Evolutionary conservation across 2,113 vertebrate genomes (phyloP).

Genomic region (Thamnophis sirtalis): DNA sequence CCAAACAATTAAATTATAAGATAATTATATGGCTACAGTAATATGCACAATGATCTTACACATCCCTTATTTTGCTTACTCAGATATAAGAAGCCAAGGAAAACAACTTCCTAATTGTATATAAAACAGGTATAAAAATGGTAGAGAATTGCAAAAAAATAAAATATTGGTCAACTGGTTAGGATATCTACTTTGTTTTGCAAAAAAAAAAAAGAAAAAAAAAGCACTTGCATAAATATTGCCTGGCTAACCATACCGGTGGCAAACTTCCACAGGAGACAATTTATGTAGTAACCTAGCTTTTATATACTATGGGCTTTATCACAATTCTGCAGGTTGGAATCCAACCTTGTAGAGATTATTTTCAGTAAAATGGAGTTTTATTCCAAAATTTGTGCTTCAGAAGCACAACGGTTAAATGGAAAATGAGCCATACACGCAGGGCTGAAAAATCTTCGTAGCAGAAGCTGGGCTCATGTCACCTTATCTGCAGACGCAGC

Average conservation of each 20-base stretch:
- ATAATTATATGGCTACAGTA: not conserved
- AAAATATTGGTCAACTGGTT: conserved; percentile 1
- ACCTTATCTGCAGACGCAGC: conserved; percentile 17
- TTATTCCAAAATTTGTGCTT: conserved; percentile 36
- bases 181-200: not conserved
- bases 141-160: not conserved
- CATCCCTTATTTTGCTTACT: not conserved
- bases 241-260: not conserved
- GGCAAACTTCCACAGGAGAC: conserved; percentile 6
- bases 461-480: conserved; percentile 19
- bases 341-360: conserved; percentile 37
- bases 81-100: conserved; percentile 7
- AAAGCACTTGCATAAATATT: conserved; percentile 28
- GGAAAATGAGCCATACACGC: conserved; percentile 25
- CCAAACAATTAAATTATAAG: not conserved
- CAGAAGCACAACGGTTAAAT: conserved; percentile 33
- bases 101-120: not conserved
- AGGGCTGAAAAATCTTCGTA: not conserved
- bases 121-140: conserved; percentile 17
- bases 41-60: not conserved
- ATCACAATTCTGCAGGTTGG: conserved; percentile 30
- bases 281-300: conserved; percentile 36
- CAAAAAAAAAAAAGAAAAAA: conserved; percentile 12
- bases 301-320: conserved; percentile 40
- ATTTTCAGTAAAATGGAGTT: conserved; percentile 33